Base-by-base conservation (phyloP, 2,888 invertebrate species). In the Tubulanus polymorphus region DNA sequence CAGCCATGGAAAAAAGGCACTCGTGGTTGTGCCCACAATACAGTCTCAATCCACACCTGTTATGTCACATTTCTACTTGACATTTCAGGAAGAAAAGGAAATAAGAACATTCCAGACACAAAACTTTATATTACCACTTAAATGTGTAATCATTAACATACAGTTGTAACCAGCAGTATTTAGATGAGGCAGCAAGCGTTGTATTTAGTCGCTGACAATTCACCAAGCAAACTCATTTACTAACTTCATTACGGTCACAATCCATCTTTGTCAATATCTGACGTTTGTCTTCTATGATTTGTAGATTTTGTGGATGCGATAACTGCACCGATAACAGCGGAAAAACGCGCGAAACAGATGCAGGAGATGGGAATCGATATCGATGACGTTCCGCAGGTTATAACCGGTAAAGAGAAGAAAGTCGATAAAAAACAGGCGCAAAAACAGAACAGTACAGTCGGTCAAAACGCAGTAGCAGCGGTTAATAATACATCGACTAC, bases 231-330 rank as follows among this genome's bases (percentile, higher is more conserved):
- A 32, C 35, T 32, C 41, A 8, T 41, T 41, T 23, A 8, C 6
- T 41, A 41, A 5, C n/a, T n/a, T n/a, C n/a, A 15, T 23, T 8
- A 23, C 41, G 3, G n/a, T 41, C 23, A 41, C 15, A 8, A 5
- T 15, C 15, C 15, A 20, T 5, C 41, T 41, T 5, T 41, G 6
- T n/a, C n/a, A n/a, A n/a, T n/a, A n/a, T n/a, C n/a, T n/a, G n/a
- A n/a, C n/a, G n/a, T n/a, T n/a, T n/a, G n/a, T n/a, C n/a, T 8
- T 51, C 15, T 47, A 51, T 23, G 12, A 25, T 37, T 65, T 68
- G 1, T 73, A 90, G 95, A 95, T 76, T 91, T 99, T 78, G 99
- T 99, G 90, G 95, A 95, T 59, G 95, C 96, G 3, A 81, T 99
- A 59, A 93, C 94, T 8, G 96, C 95, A 79, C 97, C 97, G 6